Evolutionary conservation across 2,797 vertebrate genomes (phyloP), one percentile per base, ranked within the genome.

Genomic region (Toxotes lorentzi): DNA sequence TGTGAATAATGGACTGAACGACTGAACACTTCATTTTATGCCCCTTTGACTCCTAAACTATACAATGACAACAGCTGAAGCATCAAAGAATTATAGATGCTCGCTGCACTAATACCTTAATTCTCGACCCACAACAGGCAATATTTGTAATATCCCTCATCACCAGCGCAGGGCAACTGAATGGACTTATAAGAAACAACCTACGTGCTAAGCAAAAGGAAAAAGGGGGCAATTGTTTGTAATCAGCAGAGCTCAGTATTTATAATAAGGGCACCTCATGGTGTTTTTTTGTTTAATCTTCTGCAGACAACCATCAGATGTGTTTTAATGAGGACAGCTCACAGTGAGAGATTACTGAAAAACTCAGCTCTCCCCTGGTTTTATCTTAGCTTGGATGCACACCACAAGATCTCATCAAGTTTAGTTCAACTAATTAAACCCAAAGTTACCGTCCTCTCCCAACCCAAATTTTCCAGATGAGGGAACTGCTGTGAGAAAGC

Each of bases 351-450:
- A 83, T 77, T 84, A 70, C 78, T 64, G 57, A 76, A 88, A 81
- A 82, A 73, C 73, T 54, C 67, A 2, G 38, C 65, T 91, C 81
- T 81, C 86, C 83, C 61, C 81, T 86, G 84, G 84, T 87, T 89
- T 90, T 83, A 87, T 83, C 69, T 78, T 53, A 74, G 89, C 76
- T 86, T 86, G 81, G 84, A 86, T 85, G 84, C 88, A 83, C 91
- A 87, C 86, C 83, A 68, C 81, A 83, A 87, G 74, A 84, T 84
- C 83, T 76, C 88, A 91, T 92, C 87, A 91, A 90, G 78, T 91
- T 91, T 84, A 86, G 83, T 85, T 89, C 85, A 89, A 85, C 85
- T 91, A 93, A 92, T 93, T 91, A 91, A 90, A 88, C 81, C 77
- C 78, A 88, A 83, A 92, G 82, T 87, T 84, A 73, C 64, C 30